Conservation (phyloP, 1,140 invertebrate species). For the Neomicropteryx cornuta region DNA sequence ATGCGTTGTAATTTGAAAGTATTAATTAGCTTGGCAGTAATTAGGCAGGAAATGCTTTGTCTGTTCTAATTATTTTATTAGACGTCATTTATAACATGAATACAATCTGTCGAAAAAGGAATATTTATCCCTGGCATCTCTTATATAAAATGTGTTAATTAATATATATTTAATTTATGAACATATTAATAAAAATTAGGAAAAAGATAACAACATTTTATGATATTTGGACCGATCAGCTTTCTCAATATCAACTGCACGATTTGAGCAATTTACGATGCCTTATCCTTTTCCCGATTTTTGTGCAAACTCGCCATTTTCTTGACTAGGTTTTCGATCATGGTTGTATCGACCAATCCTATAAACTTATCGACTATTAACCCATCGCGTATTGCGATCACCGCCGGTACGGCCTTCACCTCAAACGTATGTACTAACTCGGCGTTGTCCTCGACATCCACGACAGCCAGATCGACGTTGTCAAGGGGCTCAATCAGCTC, state of each 20-base stretch:
- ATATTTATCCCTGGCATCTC: constrained; percentile 1
- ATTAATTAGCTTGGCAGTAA: too few relatives aligned
- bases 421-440: constrained; percentile 51
- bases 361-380: constrained; percentile 87
- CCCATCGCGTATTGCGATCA: constrained; percentile 80
- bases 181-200: not conserved
- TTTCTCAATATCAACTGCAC: too few relatives aligned
- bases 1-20: too few relatives aligned
- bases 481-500: constrained; percentile 65
- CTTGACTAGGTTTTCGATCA: constrained; percentile 73
- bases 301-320: constrained; percentile 48
- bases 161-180: not conserved
- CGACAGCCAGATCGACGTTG: constrained; percentile 76
- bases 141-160: constrained; percentile 2
- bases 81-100: too few relatives aligned
- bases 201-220: constrained; percentile 6
- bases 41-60: too few relatives aligned
- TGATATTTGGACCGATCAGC: too few relatives aligned
- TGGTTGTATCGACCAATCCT: constrained; percentile 74
- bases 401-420: constrained; percentile 85
- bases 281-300: constrained; percentile 16
- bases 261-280: too few relatives aligned
- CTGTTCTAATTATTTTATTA: too few relatives aligned
- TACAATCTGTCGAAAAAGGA: too few relatives aligned
- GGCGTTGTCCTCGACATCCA: constrained; percentile 84